Evolutionary conservation across 1,140 invertebrate species (phyloP).

Genomic region (Drosophila nigromelanica): DNA sequence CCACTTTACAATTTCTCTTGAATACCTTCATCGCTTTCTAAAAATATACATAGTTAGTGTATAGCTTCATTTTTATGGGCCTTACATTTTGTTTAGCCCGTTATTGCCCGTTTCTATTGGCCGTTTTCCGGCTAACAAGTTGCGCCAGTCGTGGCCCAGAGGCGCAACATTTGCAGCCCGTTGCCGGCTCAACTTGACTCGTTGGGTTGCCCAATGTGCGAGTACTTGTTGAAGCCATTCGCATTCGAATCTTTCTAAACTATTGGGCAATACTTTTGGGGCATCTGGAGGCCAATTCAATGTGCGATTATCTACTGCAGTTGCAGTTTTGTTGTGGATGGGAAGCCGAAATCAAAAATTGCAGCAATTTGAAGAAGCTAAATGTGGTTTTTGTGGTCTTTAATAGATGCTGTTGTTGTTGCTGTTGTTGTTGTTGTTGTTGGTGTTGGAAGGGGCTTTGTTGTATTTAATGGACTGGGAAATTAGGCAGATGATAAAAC

Average conservation of each 20-base stretch:
- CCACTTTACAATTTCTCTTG: too few species aligned
- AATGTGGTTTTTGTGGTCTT: slow-evolving; percentile 44
- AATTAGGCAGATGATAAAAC: slow-evolving; percentile 41
- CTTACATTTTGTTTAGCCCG: not conserved
- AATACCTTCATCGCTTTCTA: too few species aligned
- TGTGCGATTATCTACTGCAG: slow-evolving; percentile 57
- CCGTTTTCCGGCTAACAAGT: slow-evolving; percentile 68
- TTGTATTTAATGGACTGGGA: slow-evolving; percentile 43
- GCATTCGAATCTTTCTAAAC: slow-evolving; percentile 79
- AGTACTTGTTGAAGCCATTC: slow-evolving; percentile 61
- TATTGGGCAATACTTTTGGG: slow-evolving; percentile 68
- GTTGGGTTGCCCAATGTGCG: slow-evolving; percentile 34
- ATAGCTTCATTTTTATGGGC: slow-evolving; percentile 4
- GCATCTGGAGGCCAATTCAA: slow-evolving; percentile 32
- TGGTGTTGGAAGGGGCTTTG: slow-evolving; percentile 25
- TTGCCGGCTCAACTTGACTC: slow-evolving; percentile 28
- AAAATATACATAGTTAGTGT: slow-evolving; percentile 17
- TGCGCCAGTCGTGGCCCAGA: slow-evolving; percentile 46
- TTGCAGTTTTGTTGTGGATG: slow-evolving; percentile 36
- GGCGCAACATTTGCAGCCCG: slow-evolving; percentile 23
- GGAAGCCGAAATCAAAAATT: slow-evolving; percentile 55
- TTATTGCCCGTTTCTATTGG: slow-evolving; percentile 35
- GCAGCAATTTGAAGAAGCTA: slow-evolving; percentile 57
- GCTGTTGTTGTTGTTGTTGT: slow-evolving; percentile 24
- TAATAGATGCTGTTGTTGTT: slow-evolving; percentile 19